Base-by-base conservation (phyloP, 1,140 invertebrate species). In the Caerostris extrusa region DNA sequence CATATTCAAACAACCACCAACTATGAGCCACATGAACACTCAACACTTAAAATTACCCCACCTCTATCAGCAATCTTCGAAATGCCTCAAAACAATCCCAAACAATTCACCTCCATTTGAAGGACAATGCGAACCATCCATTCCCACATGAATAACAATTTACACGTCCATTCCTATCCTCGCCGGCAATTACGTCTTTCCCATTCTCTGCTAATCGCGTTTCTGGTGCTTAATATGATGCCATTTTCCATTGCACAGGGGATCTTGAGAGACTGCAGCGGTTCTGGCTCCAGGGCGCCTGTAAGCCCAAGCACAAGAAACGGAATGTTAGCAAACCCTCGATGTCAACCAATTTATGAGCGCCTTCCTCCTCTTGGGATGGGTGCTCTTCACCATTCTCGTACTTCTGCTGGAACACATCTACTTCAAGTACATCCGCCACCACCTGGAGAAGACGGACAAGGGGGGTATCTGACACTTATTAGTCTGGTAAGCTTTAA, bases 211-310 rank as follows among this genome's bases (percentile, higher is more conserved):
- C 8, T 5, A 77, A 77, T 77, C 34, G 14, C 71, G 53, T 50
- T 12, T 77, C 34, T 50, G 7, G 50, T 3, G 5, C 71, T 53
- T 10, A 7, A 34, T 77, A 8, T 4, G 69, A 77, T 77, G 19
- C 50, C 34, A 14, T 77, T 77, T 50, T 77, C 61, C 17, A 17
- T 64, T 10, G 95, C 95, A 85, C 95, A 98, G 98, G 98, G 77
- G 98, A 99, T 96, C 96, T 99, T 95, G 99, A 99, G 96, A 97
- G 99, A 94, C 96, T 99, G 94, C 97, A 99, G 94, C 97, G 98
- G 95, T 99, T 98, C 95, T 99, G 99, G 99, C 98, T 99, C 97
- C 99, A 99, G 0, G 99, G 99, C 5, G 98, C 98, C 0, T 99
- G 99, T 96, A 98, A 98, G 95, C 98, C 98, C 0, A 98, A 98